Percentiles rank a stretch among this genome's conserved stretches.
phyloP scores from a whole-genome alignment of 2,113 vertebrate genomes.

The Sigmodon hispidus region DNA sequence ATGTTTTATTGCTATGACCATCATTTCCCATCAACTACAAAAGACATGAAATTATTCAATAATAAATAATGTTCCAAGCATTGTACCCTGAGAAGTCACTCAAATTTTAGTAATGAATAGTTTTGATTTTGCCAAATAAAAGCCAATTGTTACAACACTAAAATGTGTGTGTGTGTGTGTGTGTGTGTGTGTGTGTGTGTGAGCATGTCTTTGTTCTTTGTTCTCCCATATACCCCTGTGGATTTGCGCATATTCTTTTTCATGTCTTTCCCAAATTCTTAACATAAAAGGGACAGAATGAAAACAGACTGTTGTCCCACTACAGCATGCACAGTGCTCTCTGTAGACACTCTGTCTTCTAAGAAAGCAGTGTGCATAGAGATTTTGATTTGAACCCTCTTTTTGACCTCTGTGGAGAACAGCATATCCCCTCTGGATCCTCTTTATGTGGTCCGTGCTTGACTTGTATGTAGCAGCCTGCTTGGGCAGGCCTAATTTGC shows the following conservation, averaged over 20 bases:
- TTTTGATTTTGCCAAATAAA: constrained; percentile 54
- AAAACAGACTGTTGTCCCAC: constrained; percentile 24
- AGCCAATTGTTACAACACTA: constrained; percentile 42
- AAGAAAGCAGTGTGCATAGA: not conserved
- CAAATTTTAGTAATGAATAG: constrained; percentile 30
- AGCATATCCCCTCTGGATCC: constrained; percentile 48
- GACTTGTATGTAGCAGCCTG: constrained; percentile 58
- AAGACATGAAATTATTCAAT: constrained; percentile 54
- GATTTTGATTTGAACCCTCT: constrained; percentile 47
- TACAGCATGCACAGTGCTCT: not conserved
- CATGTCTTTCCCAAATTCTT: constrained; percentile 30
- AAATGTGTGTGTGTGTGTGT: not conserved
- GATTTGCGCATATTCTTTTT: constrained; percentile 45
- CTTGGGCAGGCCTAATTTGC: not conserved
- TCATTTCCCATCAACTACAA: constrained; percentile 30
- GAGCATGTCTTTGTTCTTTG: not conserved
- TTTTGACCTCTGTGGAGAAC: constrained; percentile 66
- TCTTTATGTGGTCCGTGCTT: constrained; percentile 45
- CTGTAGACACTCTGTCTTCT: constrained; percentile 1
- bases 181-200: not conserved
- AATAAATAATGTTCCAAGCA: constrained; percentile 50
- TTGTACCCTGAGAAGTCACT: constrained; percentile 49
- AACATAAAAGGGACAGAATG: constrained; percentile 39
- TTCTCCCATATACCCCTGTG: not conserved
- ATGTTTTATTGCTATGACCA: constrained; percentile 24